Conservation (phyloP, 2,888 invertebrate species). For the Scaptomyza cyrtandrae region DNA sequence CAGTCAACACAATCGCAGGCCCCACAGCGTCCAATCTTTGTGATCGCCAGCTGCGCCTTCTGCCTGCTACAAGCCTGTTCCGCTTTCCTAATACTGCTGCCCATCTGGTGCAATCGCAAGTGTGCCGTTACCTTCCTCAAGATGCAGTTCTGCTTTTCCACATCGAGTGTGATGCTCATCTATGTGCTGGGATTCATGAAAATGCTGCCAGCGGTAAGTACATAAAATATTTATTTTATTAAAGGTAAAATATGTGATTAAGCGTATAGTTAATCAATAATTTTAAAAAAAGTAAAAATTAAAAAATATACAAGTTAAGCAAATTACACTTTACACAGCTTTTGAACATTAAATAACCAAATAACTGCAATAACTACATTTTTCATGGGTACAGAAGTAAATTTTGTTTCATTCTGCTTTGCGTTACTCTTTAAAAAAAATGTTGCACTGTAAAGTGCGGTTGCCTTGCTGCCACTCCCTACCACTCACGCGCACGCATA, state of each 20-base stretch:
- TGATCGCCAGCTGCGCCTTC: constrained; percentile 84
- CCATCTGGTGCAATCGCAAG: constrained; percentile 84
- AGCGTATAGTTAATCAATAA: neutral
- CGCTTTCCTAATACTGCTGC: constrained; percentile 83
- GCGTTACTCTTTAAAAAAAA: constrained; percentile 6
- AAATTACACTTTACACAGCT: too few relatives aligned
- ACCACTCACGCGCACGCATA: neutral
- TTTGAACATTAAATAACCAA: too few relatives aligned
- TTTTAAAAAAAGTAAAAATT: neutral
- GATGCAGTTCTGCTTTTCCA: constrained; percentile 88
- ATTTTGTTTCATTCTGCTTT: constrained; percentile 22
- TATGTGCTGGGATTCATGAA: constrained; percentile 85
- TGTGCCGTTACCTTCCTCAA: constrained; percentile 88
- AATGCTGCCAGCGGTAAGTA: constrained; percentile 85
- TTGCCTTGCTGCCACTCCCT: neutral
- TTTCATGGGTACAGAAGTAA: too few relatives aligned
- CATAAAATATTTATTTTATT: neutral
- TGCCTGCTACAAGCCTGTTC: constrained; percentile 84
- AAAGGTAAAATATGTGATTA: too few relatives aligned
- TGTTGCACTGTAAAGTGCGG: constrained; percentile 7
- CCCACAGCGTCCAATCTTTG: constrained; percentile 82
- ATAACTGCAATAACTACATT: too few relatives aligned
- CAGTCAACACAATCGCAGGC: constrained; percentile 72
- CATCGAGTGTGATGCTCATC: constrained; percentile 89
- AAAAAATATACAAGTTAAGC: too few relatives aligned